Percentiles rank a stretch among this genome's conserved stretches.
These are phyloP conservation scores for Eupithecia inturbata DNA, from an alignment of 2,888 invertebrate species.

Conservation along the genomic window DNA sequence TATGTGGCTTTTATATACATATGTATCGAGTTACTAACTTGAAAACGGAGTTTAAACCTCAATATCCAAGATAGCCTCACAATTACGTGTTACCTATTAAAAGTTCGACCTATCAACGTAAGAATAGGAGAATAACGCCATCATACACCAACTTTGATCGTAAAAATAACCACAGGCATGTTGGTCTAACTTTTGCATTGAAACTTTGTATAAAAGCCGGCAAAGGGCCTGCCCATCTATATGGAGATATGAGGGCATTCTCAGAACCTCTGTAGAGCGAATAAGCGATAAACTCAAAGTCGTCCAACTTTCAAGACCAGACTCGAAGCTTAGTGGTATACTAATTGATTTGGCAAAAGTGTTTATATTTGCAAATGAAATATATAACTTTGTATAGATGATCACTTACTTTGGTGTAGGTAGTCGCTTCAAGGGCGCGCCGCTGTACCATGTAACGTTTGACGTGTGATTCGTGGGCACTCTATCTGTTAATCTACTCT, in stretches of 20 bases:
- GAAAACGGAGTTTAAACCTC: not conserved
- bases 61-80: not conserved
- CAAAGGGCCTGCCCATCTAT: constrained; percentile 34
- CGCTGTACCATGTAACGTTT: no score
- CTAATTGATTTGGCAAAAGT: constrained; percentile 7
- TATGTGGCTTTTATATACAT: not conserved
- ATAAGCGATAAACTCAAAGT: constrained; percentile 19
- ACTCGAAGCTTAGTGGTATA: not conserved
- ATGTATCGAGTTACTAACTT: no score
- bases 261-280: constrained; percentile 35
- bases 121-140: constrained; percentile 43
- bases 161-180: constrained; percentile 48
- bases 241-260: constrained; percentile 37
- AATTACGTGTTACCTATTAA: constrained; percentile 23
- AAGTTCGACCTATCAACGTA: constrained; percentile 39
- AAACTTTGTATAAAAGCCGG: constrained; percentile 21
- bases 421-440: no score
- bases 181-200: constrained; percentile 35
- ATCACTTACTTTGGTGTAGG: no score
- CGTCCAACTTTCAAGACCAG: constrained; percentile 1
- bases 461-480: no score
- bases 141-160: constrained; percentile 42
- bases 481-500: no score
- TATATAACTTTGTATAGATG: not conserved
- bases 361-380: not conserved